A percentile compares a stretch with the other conserved stretches of the same genome.
Evolutionary conservation across 2,113 vertebrate genomes (phyloP).

Genomic region (Gracilinanus agilis): DNA sequence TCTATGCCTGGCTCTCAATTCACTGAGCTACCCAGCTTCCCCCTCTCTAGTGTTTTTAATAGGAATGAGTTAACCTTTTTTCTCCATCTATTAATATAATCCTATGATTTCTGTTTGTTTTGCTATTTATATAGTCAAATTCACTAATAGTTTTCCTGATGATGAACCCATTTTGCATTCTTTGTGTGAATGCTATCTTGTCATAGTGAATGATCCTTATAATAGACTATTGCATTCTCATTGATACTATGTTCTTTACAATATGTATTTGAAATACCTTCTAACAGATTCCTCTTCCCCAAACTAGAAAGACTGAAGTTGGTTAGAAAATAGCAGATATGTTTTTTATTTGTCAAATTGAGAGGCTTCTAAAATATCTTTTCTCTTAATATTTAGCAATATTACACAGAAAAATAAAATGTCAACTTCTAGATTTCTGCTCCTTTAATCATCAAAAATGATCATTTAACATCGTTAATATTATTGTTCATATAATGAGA

Average conservation of each 20-base stretch:
- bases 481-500: conserved; percentile 46
- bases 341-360: neutral
- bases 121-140: too few relatives aligned
- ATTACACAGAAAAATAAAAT: conserved; percentile 43
- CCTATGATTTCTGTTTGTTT: too few relatives aligned
- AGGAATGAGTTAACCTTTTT: too few relatives aligned
- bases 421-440: neutral
- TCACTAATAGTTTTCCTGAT: too few relatives aligned
- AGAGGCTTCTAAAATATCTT: conserved; percentile 5
- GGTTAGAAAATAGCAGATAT: neutral
- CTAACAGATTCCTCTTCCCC: neutral
- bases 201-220: too few relatives aligned
- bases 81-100: too few relatives aligned
- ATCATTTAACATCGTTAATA: conserved; percentile 54
- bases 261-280: neutral
- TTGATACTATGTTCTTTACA: neutral
- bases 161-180: too few relatives aligned
- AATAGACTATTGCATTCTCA: too few relatives aligned
- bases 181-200: too few relatives aligned
- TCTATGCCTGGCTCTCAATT: too few relatives aligned
- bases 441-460: conserved; percentile 23
- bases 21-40: too few relatives aligned
- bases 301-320: neutral
- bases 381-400: conserved; percentile 24
- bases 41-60: too few relatives aligned